Conservation (phyloP, 1,140 invertebrate genomes). For the Hydropsyche tenuis region DNA sequence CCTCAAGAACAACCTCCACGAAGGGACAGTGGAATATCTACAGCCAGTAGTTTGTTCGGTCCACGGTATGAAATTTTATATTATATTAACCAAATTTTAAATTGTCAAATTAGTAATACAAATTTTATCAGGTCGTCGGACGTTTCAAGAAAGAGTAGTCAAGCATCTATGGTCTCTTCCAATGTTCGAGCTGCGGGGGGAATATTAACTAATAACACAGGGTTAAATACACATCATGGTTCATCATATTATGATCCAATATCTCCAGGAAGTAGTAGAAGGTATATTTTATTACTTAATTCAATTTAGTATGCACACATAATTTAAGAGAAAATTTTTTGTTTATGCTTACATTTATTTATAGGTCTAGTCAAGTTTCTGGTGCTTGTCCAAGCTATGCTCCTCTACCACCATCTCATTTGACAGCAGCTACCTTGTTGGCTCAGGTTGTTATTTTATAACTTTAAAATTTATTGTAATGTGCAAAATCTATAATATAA, state of each 20-base stretch:
- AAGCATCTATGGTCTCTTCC: conserved; percentile 69
- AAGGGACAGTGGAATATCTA: conserved; percentile 61
- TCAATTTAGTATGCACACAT: no score
- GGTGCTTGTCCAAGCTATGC: conserved; percentile 58
- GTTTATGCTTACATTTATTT: conserved; percentile 40
- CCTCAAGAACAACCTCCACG: conserved; percentile 55
- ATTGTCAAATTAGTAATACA: conserved; percentile 49
- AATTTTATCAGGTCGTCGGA: conserved; percentile 61
- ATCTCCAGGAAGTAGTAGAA: conserved; percentile 81
- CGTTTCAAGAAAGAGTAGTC: conserved; percentile 76
- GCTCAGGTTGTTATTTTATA: conserved; percentile 44
- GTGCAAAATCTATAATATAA: not conserved
- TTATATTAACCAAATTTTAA: not conserved
- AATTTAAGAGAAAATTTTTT: not conserved
- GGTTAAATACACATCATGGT: conserved; percentile 51
- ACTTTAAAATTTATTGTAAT: not conserved
- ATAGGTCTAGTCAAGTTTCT: conserved; percentile 71
- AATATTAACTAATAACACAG: conserved; percentile 52
- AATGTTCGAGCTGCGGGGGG: conserved; percentile 50
- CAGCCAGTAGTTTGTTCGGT: conserved; percentile 61
- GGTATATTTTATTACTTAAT: conserved; percentile 56
- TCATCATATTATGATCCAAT: conserved; percentile 85
- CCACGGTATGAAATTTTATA: conserved; percentile 53
- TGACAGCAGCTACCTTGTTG: conserved; percentile 60
- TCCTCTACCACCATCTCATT: conserved; percentile 62